These are phyloP conservation scores for Procambarus virginalis DNA, from an alignment of 1,140 invertebrate species.

Conservation along the genomic window DNA sequence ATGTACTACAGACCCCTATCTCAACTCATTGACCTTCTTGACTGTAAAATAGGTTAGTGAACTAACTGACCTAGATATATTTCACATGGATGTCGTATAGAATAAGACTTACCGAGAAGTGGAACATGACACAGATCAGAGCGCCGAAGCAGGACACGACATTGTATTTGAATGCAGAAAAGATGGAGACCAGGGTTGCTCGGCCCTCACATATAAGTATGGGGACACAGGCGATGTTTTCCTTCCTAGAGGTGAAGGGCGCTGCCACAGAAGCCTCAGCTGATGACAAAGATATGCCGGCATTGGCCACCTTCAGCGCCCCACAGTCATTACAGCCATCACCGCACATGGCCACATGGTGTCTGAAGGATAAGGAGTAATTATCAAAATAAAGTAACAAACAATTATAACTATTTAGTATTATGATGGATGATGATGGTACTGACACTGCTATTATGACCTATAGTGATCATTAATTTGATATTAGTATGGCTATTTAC, in stretches of 20 bases:
- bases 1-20: too few species aligned
- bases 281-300: conserved; percentile 77
- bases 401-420: too few species aligned
- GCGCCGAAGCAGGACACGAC: conserved; percentile 78
- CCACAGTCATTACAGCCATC: conserved; percentile 81
- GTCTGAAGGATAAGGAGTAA: conserved; percentile 36
- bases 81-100: too few species aligned
- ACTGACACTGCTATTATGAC: too few species aligned
- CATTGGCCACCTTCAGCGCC: conserved; percentile 77
- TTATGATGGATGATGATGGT: too few species aligned
- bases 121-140: conserved; percentile 75
- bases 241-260: conserved; percentile 78
- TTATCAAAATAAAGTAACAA: too few species aligned
- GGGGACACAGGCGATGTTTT: conserved; percentile 78
- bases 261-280: conserved; percentile 79
- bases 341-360: conserved; percentile 79
- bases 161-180: conserved; percentile 80
- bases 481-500: too few species aligned
- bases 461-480: too few species aligned
- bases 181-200: conserved; percentile 78
- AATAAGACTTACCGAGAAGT: conserved; percentile 51
- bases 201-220: conserved; percentile 77
- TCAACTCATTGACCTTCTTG: too few species aligned
- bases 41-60: neutral
- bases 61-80: too few species aligned